Conservation (phyloP, 2,888 invertebrate genomes). For the Zygothrica quintamaculata region DNA sequence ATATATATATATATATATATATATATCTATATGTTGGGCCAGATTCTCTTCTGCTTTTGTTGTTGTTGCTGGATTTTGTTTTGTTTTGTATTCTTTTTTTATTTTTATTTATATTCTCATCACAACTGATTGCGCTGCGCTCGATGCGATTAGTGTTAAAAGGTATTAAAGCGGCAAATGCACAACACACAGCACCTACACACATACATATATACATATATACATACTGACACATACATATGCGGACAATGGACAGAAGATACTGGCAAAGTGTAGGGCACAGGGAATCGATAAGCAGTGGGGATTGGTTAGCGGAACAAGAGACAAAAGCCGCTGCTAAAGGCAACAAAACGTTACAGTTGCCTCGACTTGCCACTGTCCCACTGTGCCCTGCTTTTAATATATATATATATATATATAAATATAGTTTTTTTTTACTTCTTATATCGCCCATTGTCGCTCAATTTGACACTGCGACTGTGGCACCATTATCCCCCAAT, state of each 20-base stretch:
- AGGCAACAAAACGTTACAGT: slow-evolving; percentile 80
- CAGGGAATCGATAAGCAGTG: no score
- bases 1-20: slow-evolving; percentile 11
- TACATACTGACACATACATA: slow-evolving; percentile 7
- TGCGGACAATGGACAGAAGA: slow-evolving; percentile 20
- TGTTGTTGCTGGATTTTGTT: slow-evolving; percentile 45
- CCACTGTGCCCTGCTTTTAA: slow-evolving; percentile 70
- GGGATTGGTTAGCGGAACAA: slow-evolving; percentile 5
- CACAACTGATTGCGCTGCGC: slow-evolving; percentile 84
- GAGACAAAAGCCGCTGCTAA: slow-evolving; percentile 44
- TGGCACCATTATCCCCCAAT: slow-evolving; percentile 34
- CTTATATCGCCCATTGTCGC: slow-evolving; percentile 78
- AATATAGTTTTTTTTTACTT: slow-evolving; percentile 15
- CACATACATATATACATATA: slow-evolving; percentile 7
- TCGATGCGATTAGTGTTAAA: slow-evolving; percentile 84
- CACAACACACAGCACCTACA: slow-evolving; percentile 75
- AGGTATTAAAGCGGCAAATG: slow-evolving; percentile 85
- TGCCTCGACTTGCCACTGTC: slow-evolving; percentile 76
- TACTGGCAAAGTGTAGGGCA: no score
- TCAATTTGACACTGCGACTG: slow-evolving; percentile 77
- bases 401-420: background rate
- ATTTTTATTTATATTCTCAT: slow-evolving; percentile 84
- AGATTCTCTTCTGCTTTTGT: slow-evolving; percentile 18
- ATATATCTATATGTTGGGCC: slow-evolving; percentile 7
- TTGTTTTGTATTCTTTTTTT: slow-evolving; percentile 37